Evolutionary conservation across 2,113 vertebrate species (phyloP), one percentile per base, ranked within the genome.

Genomic region (Forbesichthys agassizii): DNA sequence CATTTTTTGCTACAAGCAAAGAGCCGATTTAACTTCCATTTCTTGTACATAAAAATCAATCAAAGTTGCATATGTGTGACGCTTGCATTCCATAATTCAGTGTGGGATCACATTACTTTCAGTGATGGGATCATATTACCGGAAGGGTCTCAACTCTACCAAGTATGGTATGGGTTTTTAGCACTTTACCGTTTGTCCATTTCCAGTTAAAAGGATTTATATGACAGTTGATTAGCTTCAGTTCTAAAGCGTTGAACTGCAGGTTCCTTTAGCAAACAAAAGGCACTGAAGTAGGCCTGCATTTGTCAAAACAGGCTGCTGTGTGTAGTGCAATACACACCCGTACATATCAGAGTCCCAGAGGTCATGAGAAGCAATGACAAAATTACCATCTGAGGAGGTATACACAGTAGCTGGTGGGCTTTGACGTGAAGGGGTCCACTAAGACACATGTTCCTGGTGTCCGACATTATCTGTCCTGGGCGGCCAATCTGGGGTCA

Each of bases 401-500:
- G 60, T 73, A 16, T 27, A 27, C 27, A 27, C 27, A 71, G 68
- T 78, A 84, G 84, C 87, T 83, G 87, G 82, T 86, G 79, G 75
- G 75, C 82, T 66, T 36, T 61, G 56, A 81, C 48, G 42, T 47
- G 71, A 79, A 53, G 69, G 71, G 54, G 42, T 58, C 8, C n/a
- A 42, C 36, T 14, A 3, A 33, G 62, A 20, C 46, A 54, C 12
- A 65, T 12, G 80, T 62, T 73, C 62, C 74, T 82, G 79, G 80
- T 72, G 72, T 64, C 46, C 64, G 79, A 73, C 82, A 88, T 90
- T 95, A 95, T 85, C 94, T 95, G 78, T 92, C 93, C 84, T 95
- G 93, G n/a, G 3, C 88, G 11, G 92, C 92, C 4, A 46, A 14
- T 3, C 80, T 81, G 1, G 89, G 73, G 53, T 74, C 83, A 61